Evolutionary conservation across 2,113 vertebrate genomes (phyloP), one percentile per base, ranked within the genome.

Genomic region (Gyps fulvus): DNA sequence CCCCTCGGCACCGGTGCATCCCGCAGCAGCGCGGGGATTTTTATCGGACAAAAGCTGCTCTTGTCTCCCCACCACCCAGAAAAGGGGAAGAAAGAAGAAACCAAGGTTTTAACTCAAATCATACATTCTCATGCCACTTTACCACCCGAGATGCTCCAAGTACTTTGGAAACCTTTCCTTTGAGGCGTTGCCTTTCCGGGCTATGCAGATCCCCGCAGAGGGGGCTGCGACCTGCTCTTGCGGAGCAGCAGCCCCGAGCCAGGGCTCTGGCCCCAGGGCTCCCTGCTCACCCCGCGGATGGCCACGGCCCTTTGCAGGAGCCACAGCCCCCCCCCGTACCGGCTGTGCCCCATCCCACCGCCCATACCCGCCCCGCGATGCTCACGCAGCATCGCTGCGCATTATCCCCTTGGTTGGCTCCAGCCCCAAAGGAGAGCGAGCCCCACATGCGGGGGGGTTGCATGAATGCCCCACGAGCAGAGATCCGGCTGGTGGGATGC

Each of bases 241-340:
- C 1, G 1, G 22, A 66, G 32, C 58, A 32, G 50, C 63, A 36
- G 40, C 42, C 52, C 42, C 5, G 2, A 47, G 22, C 16, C 20
- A 1, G 3, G 18, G 49, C 26, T 66, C 47, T 13, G 34, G 32
- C 16, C 32, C 14, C 11, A 3, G 45, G 25, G 42, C 13, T 45
- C 52, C 50, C n/a, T 5, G 43, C 50, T 40, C 29, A 0, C 16
- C 71, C 52, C 34, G 1, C 43, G 6, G 6, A 17, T 0, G 2
- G 42, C 16, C 72, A 42, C 17, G 0, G 36, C 62, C 42, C 32
- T 42, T 77, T 29, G 25, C 72, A 16, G 38, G 52, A 69, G 13
- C 54, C n/a, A 13, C 43, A 42, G 67, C 18, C 31, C 47, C 36
- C 36, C 50, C 49, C 23, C 6, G 2, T 5, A 43, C 25, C 2